phyloP scores from a whole-genome alignment of 2,797 vertebrate genomes.

The Monodelphis domestica region DNA sequence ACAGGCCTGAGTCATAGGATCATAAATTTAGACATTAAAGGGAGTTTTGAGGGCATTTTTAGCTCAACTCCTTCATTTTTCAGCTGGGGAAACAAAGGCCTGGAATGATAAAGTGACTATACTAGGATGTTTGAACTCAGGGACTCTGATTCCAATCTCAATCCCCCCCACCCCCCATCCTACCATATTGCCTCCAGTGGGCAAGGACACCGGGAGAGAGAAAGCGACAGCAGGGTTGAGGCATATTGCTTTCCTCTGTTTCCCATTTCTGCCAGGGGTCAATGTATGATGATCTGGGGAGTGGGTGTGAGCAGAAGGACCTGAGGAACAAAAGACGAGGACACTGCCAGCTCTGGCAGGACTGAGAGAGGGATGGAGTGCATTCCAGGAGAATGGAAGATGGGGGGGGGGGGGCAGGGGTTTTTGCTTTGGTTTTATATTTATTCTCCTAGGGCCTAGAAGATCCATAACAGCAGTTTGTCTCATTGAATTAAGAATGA shows the following conservation, averaged over 20 bases:
- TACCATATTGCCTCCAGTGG: no score
- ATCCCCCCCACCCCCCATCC: no score
- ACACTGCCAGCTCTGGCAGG: not conserved
- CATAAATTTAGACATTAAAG: not conserved
- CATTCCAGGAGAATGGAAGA: not conserved
- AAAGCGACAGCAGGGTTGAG: not conserved
- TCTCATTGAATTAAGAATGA: not conserved
- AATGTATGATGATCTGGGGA: not conserved
- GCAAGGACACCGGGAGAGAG: not conserved
- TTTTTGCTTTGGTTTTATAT: not conserved
- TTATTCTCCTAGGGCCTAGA: not conserved
- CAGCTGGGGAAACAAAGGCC: not conserved
- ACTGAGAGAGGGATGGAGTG: not conserved
- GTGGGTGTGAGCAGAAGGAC: not conserved
- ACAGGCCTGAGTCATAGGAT: not conserved
- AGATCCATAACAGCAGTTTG: not conserved
- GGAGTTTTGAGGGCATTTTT: not conserved
- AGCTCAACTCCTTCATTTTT: not conserved
- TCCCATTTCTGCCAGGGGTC: not conserved
- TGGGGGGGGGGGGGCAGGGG: not conserved
- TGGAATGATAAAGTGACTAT: not conserved
- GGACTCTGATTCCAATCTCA: not conserved
- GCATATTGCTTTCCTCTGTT: not conserved
- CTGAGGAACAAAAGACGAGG: not conserved
- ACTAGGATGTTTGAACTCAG: not conserved